These are phyloP conservation scores for Equus quagga DNA, from an alignment of 2,113 vertebrate genomes.

Conservation along the genomic window DNA sequence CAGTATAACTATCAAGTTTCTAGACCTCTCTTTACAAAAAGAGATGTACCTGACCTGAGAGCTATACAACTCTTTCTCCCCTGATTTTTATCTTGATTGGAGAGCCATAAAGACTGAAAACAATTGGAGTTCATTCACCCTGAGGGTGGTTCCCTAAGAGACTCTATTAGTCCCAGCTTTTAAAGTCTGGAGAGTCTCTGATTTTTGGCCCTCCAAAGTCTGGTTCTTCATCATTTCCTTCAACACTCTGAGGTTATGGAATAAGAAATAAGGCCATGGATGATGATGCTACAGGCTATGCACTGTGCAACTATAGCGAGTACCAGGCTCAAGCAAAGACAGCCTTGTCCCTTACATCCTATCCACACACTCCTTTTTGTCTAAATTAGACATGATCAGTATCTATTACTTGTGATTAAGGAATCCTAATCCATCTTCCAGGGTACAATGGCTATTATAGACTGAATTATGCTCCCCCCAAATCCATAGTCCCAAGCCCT, in stretches of 20 bases:
- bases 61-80: not conserved
- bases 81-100: not conserved
- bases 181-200: not conserved
- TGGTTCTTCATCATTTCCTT: not conserved
- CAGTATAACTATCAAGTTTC: not conserved
- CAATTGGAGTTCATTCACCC: not conserved
- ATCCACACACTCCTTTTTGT: not conserved
- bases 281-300: not conserved
- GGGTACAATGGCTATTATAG: not conserved
- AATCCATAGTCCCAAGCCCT: not conserved
- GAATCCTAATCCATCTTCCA: not conserved
- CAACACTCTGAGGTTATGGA: not conserved
- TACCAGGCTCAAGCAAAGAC: not conserved
- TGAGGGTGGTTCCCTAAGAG: not conserved
- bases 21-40: not conserved
- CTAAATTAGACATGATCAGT: not conserved
- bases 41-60: not conserved
- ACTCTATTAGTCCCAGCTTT: not conserved
- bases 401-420: not conserved
- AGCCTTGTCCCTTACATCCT: not conserved
- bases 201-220: not conserved
- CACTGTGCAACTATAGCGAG: too few species aligned
- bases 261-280: not conserved
- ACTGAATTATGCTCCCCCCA: not conserved
- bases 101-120: not conserved